Base-by-base conservation (phyloP, 2,113 vertebrate species). In the Psilopogon haemacephalus region DNA sequence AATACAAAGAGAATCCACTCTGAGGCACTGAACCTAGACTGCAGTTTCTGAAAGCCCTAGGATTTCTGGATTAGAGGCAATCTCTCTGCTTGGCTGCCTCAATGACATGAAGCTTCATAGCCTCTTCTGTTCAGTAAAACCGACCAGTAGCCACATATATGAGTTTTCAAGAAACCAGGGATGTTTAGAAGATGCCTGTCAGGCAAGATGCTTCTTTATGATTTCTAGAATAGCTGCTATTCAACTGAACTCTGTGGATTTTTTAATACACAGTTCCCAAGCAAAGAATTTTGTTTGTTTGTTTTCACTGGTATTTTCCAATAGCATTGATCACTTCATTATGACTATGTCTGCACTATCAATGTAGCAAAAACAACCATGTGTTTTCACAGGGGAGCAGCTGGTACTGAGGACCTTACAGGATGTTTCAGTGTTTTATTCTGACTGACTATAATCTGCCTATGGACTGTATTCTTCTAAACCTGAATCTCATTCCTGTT, bases 31-130 rank as follows among this genome's bases (percentile, higher is more conserved):
- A 91, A 89, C 85, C 64, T 38, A 65, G 52, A 28, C 65, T 86
- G 72, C 65, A 48, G 72, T 77, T 89, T 94, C 76, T 81, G 86
- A 95, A 95, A 94, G n/a, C 76, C 42, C 64, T 28, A 72, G 85
- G 90, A 95, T 96, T 94, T 94, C 69, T 90, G 94, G 93, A 94
- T 95, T 96, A 95, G 69, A 96, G 76, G 76, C 93, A 94, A 95
- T 95, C 91, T 95, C 85, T 82, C 60, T 93, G 89, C 88, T 89
- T 90, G 86, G 78, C 78, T 90, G 71, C 89, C 68, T 87, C 86
- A 87, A 46, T 92, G 77, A 92, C 93, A 91, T 5, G 1, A 87
- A 75, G 37, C 52, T 79, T 93, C 80, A 75, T 62, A 58, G 70
- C 67, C 55, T 73, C 50, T 33, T 72, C 23, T 92, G 19, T 69